Percentiles rank a stretch among this genome's conserved stretches.
Evolutionary conservation across 2,113 vertebrate genomes (phyloP).

Genomic region (Galemys pyrenaicus): DNA sequence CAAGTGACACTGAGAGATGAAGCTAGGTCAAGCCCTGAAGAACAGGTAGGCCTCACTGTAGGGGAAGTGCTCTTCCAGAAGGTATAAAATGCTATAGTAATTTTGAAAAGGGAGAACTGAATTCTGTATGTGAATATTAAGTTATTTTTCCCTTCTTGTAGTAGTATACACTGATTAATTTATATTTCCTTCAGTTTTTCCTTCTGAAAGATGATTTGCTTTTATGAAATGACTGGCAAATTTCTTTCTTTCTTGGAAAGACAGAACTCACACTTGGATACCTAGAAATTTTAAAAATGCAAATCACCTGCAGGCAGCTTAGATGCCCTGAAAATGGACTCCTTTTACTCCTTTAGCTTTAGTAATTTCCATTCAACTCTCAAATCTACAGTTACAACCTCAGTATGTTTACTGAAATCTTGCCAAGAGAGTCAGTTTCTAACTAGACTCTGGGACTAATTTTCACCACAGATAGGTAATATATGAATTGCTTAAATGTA

Average conservation of each 20-base stretch:
- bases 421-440: background rate
- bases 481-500: background rate
- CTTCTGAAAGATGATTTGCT: background rate
- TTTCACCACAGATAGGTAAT: too few species aligned
- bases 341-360: background rate
- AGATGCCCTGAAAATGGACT: background rate
- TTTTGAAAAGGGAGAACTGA: background rate
- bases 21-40: background rate
- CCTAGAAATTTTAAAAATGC: background rate
- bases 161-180: background rate
- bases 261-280: background rate
- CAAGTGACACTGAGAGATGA: background rate
- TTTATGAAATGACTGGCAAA: background rate
- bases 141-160: background rate
- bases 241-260: background rate
- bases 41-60: background rate
- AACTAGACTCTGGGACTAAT: background rate
- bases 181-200: background rate
- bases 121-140: background rate
- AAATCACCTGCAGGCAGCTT: background rate
- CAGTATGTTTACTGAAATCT: background rate
- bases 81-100: background rate
- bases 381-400: background rate
- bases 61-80: background rate
- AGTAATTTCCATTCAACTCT: background rate